Percentiles rank a stretch among this genome's conserved stretches.
Evolutionary conservation across 2,113 vertebrate species (phyloP).

Genomic region (Plecturocebus donacophilus): DNA sequence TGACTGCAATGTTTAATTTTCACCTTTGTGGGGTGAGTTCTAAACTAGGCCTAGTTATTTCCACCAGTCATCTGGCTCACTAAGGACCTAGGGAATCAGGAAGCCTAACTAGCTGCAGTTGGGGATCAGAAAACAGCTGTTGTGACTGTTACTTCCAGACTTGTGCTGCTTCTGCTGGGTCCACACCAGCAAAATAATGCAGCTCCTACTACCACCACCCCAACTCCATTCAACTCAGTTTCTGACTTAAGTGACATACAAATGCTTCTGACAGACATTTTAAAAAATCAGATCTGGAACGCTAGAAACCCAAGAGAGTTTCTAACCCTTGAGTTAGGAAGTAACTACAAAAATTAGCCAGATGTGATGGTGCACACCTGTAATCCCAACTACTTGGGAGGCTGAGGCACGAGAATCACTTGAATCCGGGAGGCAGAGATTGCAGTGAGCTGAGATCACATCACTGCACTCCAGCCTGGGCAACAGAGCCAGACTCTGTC

Average conservation of each 20-base stretch:
- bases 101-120: background rate
- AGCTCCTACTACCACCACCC: rapidly evolving
- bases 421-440: no score
- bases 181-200: background rate
- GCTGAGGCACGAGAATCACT: no score
- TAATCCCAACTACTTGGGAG: no score
- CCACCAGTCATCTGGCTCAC: background rate
- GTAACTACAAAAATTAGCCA: no score
- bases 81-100: background rate
- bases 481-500: no score
- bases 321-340: background rate
- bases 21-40: background rate
- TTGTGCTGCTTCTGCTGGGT: background rate
- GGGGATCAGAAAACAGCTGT: background rate
- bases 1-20: background rate
- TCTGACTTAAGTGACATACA: background rate
- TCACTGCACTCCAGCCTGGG: no score
- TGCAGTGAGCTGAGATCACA: no score
- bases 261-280: background rate
- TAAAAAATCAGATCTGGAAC: background rate
- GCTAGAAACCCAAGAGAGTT: background rate
- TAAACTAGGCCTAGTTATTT: background rate
- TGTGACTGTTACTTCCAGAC: rapidly evolving
- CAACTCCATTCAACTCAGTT: background rate
- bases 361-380: no score